phyloP scores from a whole-genome alignment of 2,888 invertebrate genomes.

The Drosophila falleni region DNA sequence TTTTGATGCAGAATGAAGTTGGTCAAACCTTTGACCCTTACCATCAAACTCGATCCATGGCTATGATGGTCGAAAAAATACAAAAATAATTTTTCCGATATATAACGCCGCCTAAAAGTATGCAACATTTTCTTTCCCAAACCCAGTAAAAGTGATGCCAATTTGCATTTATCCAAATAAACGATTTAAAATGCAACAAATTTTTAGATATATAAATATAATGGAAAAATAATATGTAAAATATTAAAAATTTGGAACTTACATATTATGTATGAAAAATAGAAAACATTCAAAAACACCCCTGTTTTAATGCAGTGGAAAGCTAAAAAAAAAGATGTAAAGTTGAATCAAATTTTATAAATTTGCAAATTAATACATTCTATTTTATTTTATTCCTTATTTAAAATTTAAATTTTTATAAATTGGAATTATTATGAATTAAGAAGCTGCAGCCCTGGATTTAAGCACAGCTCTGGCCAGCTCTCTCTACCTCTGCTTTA shows the following conservation, averaged over 20 bases:
- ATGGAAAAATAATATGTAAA: not conserved
- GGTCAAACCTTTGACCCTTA: no score
- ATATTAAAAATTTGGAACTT: not conserved
- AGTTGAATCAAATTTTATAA: not conserved
- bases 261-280: not conserved
- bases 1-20: no score
- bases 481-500: not conserved
- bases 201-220: not conserved
- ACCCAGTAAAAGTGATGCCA: constrained; percentile 7
- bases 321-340: not conserved
- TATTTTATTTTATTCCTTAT: no score
- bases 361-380: no score
- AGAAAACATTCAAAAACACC: not conserved
- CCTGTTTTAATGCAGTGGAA: not conserved
- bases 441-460: constrained; percentile 27
- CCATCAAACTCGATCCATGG: no score
- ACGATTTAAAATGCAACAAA: not conserved
- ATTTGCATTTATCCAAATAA: not conserved
- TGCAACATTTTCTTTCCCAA: not conserved
- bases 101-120: not conserved
- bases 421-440: not conserved
- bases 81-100: no score
- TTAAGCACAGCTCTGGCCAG: constrained; percentile 3
- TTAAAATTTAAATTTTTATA: not conserved
- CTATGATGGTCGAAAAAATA: no score